Evolutionary conservation across 2,888 invertebrate genomes (phyloP), one percentile per base, ranked within the genome.

Genomic region (Cheilosia soror): DNA sequence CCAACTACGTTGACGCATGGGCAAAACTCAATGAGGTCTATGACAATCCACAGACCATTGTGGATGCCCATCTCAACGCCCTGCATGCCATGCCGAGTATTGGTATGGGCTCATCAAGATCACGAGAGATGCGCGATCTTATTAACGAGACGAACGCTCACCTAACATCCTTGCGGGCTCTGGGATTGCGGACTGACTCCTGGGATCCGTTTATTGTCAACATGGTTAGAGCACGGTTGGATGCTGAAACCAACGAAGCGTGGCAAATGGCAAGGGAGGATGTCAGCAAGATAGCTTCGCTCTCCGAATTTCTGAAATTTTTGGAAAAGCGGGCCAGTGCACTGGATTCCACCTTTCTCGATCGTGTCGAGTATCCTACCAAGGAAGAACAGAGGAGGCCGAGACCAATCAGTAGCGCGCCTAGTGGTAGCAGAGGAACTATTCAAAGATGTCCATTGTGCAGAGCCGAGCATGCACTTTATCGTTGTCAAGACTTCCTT

Each of bases 41-140:
- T 6, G 75, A 75, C n/a, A 75, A 75, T 29, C 13, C 5, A n/a
- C 31, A 72, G 31, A 62, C 6, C 31, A 62, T 62, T n/a, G 62
- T 60, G 4, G 51, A 57, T 29, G 65, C 27, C 20, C 72, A 63
- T 25, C 42, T 63, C 1, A 53, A 73, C 27, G 58, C 58, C 7
- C 15, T 62, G 6, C 73, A 55, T 13, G 42, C 73, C 31, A 53
- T 73, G 5, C 44, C 63, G 1, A 53, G 9, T n/a, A 33, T 51
- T 20, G 29, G 29, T 29, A 29, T 2, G 2, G 49, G 20, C 3
- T 0, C 65, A 2, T 20, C 51, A n/a, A 37, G 25, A 6, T 29
- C 68, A n/a, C 42, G 42, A 1, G 68, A 15, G 2, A 68, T 68
- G 6, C 53, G 55, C 2, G 55, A 55, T 2, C 27, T 62, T 7